These are phyloP conservation scores for Sminthurinus aureus DNA, from an alignment of 2,888 invertebrate species.

Conservation along the genomic window DNA sequence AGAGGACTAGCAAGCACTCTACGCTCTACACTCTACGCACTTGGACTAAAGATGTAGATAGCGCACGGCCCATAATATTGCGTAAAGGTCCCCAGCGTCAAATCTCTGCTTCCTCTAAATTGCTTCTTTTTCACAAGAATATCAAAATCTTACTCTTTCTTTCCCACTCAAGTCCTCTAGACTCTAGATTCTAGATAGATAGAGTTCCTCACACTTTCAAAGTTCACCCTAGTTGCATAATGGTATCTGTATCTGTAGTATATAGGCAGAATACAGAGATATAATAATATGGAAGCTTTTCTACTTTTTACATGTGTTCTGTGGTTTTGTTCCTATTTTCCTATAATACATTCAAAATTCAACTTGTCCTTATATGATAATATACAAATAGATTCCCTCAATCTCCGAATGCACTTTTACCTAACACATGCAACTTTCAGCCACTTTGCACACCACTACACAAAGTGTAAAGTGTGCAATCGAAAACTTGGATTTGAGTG, in stretches of 20 bases:
- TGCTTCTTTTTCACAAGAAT: neutral
- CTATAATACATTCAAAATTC: neutral
- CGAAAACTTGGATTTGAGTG: too few species aligned
- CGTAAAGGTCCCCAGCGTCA: conserved; percentile 13
- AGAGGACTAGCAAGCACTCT: neutral
- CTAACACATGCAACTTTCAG: too few species aligned
- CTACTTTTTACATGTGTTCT: neutral
- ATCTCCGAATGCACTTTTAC: neutral
- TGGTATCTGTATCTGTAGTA: too few species aligned
- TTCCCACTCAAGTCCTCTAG: too few species aligned
- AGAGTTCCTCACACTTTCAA: neutral
- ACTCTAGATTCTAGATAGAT: too few species aligned
- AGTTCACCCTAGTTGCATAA: neutral
- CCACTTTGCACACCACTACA: too few species aligned
- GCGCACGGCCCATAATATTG: neutral
- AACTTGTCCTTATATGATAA: neutral
- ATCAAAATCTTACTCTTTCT: neutral
- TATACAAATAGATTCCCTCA: neutral
- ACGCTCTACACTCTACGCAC: too few species aligned
- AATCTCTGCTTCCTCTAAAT: conserved; percentile 7
- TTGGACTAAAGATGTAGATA: too few species aligned
- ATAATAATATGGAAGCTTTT: neutral
- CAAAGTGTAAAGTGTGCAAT: too few species aligned
- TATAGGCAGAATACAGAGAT: neutral
- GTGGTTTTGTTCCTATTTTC: neutral